Conservation (phyloP, 1,140 invertebrate species). For the Nasonia giraulti region DNA sequence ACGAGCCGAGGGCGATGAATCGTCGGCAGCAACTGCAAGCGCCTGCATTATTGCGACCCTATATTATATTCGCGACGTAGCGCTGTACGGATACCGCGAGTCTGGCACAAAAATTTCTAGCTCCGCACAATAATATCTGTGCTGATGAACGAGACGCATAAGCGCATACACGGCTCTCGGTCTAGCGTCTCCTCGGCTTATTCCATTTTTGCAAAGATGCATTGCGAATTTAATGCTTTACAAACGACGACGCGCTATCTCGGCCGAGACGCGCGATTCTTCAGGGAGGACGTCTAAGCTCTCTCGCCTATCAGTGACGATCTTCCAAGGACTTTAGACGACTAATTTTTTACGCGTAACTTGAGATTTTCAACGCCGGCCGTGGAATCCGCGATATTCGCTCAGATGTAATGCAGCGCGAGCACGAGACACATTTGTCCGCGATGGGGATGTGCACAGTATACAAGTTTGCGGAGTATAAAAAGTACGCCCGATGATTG, state of each 20-base stretch:
- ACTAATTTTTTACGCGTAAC: not conserved
- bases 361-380: not conserved
- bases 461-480: not conserved
- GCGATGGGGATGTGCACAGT: not conserved
- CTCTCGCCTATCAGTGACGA: not conserved
- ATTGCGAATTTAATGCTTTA: slow-evolving; percentile 74
- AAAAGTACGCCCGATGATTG: slow-evolving; percentile 2
- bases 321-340: not conserved
- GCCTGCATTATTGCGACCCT: slow-evolving; percentile 71
- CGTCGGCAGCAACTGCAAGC: slow-evolving; percentile 26
- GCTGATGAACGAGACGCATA: slow-evolving; percentile 74
- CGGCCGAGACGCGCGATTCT: slow-evolving; percentile 67
- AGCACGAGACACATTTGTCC: not conserved
- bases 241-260: slow-evolving; percentile 70
- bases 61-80: slow-evolving; percentile 70
- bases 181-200: slow-evolving; percentile 64
- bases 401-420: too few species aligned
- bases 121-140: slow-evolving; percentile 72
- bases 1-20: slow-evolving; percentile 47
- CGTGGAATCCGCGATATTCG: too few species aligned
- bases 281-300: slow-evolving; percentile 45
- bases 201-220: slow-evolving; percentile 72
- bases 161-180: slow-evolving; percentile 67
- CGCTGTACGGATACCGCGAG: slow-evolving; percentile 68
- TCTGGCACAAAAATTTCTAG: slow-evolving; percentile 64